A percentile compares a stretch with the other conserved stretches of the same genome.
phyloP scores from a whole-genome alignment of 2,797 vertebrate species.

The Lindbergichthys nudifrons region DNA sequence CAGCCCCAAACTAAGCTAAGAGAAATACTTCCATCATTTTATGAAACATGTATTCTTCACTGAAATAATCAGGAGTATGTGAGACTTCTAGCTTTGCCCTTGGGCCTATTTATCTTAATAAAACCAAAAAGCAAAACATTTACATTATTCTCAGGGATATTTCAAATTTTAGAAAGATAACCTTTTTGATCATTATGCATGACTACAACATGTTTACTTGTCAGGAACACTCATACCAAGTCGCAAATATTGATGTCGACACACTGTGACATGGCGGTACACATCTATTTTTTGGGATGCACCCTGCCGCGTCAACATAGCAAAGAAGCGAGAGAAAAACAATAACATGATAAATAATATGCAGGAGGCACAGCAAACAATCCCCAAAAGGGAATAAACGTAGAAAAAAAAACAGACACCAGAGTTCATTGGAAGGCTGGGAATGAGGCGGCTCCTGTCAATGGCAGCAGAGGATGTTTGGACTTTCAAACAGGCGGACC shows the following conservation, averaged over 20 bases:
- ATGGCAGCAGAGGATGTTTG: conserved; percentile 29
- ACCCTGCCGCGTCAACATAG: conserved; percentile 32
- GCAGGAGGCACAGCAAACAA: conserved; percentile 37
- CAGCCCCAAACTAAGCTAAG: background rate
- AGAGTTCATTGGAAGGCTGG: conserved; percentile 11
- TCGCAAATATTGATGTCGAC: conserved; percentile 21
- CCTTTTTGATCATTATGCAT: conserved; percentile 6
- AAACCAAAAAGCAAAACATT: background rate
- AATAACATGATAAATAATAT: conserved; percentile 43
- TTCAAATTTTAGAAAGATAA: conserved; percentile 31
- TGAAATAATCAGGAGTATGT: background rate
- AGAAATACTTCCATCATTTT: background rate
- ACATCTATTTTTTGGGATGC: conserved; percentile 12
- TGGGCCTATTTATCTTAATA: background rate
- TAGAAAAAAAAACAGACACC: conserved; percentile 35
- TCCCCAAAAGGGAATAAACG: conserved; percentile 40
- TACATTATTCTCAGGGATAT: background rate
- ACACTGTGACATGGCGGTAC: conserved; percentile 13
- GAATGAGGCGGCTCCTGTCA: conserved; percentile 18
- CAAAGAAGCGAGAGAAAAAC: conserved; percentile 33
- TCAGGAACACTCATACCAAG: conserved; percentile 20
- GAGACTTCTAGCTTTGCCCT: background rate
- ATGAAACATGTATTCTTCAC: background rate
- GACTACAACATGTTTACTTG: conserved; percentile 14
- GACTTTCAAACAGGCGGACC: conserved; percentile 27